Evolutionary conservation across 2,113 vertebrate species (phyloP).

Genomic region (Otolemur garnettii): DNA sequence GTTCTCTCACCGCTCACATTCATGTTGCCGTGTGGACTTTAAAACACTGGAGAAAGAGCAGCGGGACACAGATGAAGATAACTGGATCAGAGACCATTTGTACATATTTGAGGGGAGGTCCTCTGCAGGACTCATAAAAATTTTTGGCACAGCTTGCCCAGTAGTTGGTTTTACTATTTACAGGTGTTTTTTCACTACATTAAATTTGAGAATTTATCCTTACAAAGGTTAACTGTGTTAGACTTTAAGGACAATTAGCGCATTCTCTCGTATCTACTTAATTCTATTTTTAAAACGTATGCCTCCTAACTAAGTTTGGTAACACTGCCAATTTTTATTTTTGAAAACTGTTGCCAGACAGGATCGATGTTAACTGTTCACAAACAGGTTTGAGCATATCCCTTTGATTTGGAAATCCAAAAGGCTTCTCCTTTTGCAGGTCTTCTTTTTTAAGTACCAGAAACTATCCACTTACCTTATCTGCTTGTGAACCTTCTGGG

Average conservation of each 20-base stretch:
- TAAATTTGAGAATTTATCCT: background rate
- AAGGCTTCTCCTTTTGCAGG: conserved; percentile 52
- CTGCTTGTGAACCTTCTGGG: background rate
- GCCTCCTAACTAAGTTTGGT: conserved; percentile 56
- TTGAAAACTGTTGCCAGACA: conserved; percentile 66
- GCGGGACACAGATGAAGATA: background rate
- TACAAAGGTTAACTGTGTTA: background rate
- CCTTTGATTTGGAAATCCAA: conserved; percentile 56
- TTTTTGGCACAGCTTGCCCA: conserved; percentile 35
- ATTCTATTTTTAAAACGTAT: conserved; percentile 51
- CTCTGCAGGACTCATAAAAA: conserved; percentile 12
- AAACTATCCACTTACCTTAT: background rate
- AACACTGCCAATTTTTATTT: conserved; percentile 67
- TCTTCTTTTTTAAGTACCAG: conserved; percentile 30
- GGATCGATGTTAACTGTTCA: conserved; percentile 29
- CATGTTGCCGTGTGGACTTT: background rate
- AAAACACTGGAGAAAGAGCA: background rate
- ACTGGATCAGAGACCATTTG: background rate
- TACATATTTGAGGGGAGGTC: background rate
- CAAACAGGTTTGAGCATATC: background rate
- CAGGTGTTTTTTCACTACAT: background rate
- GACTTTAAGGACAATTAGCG: background rate
- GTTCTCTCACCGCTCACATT: background rate
- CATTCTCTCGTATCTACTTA: background rate
- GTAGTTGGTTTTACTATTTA: conserved; percentile 38